These are phyloP conservation scores for Drosophila sucinea DNA, from an alignment of 1,140 invertebrate species.

Conservation along the genomic window DNA sequence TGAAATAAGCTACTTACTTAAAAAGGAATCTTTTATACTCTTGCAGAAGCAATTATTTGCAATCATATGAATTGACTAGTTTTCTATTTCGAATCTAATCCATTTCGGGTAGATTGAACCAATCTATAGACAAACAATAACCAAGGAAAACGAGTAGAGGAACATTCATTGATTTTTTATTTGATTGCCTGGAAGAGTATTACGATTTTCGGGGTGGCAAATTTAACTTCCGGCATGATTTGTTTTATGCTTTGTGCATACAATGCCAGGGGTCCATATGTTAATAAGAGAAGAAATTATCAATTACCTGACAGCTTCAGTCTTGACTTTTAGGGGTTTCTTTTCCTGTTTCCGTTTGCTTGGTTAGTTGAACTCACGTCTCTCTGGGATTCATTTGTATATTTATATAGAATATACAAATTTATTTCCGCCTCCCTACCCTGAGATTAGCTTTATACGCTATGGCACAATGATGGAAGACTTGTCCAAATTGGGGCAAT, in stretches of 20 bases:
- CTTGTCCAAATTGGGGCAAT: background rate
- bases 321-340: background rate
- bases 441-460: conserved; percentile 13
- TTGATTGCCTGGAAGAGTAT: background rate
- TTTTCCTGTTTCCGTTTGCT: background rate
- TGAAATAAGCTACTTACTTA: conserved; percentile 23
- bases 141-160: too few relatives aligned
- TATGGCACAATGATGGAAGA: conserved; percentile 8
- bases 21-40: conserved; percentile 1
- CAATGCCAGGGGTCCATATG: conserved; percentile 16
- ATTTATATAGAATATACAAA: background rate
- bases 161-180: too few relatives aligned
- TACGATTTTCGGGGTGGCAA: background rate
- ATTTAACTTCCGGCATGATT: conserved; percentile 1
- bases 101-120: too few relatives aligned
- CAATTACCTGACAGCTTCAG: conserved; percentile 32
- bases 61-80: background rate
- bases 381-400: background rate
- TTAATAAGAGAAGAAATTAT: conserved; percentile 33
- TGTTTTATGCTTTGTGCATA: background rate
- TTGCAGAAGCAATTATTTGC: background rate
- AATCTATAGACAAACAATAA: too few relatives aligned
- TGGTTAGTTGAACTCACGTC: conserved; percentile 10
- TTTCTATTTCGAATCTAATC: too few relatives aligned
- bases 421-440: conserved; percentile 4